These are phyloP conservation scores for Bembecia ichneumoniformis DNA, from an alignment of 2,888 invertebrate genomes.

Conservation along the genomic window DNA sequence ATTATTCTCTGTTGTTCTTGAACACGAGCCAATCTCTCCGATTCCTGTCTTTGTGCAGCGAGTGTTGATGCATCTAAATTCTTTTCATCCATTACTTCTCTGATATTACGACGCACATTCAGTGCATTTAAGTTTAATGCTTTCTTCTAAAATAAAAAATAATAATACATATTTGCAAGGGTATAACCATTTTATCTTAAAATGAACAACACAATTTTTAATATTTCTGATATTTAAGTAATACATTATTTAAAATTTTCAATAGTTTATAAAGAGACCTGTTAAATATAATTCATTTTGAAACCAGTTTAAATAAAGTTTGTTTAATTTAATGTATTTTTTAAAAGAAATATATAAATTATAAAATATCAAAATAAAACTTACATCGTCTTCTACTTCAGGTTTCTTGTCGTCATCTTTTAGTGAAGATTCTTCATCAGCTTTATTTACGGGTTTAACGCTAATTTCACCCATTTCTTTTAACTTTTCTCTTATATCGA, in stretches of 20 bases:
- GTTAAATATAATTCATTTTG: too few relatives aligned
- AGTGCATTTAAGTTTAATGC: slow-evolving; percentile 48
- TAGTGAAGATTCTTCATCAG: slow-evolving; percentile 26
- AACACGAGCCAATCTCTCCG: slow-evolving; percentile 86
- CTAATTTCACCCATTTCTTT: slow-evolving; percentile 75
- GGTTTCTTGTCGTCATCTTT: slow-evolving; percentile 39
- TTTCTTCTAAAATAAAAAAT: slow-evolving; percentile 49
- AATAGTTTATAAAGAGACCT: too few relatives aligned
- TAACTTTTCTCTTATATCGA: slow-evolving; percentile 74
- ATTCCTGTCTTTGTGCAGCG: slow-evolving; percentile 93
- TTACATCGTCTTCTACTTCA: slow-evolving; percentile 60
- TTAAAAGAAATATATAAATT: too few relatives aligned
- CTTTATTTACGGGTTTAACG: slow-evolving; percentile 50
- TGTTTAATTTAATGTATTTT: too few relatives aligned
- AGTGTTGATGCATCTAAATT: slow-evolving; percentile 93
- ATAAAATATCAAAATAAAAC: slow-evolving; percentile 4
- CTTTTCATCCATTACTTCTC: slow-evolving; percentile 94
- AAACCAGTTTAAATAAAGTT: too few relatives aligned
- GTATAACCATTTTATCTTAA: not conserved
- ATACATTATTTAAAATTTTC: not conserved
- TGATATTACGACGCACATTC: slow-evolving; percentile 87
- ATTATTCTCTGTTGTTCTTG: slow-evolving; percentile 89
- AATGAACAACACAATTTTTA: not conserved
- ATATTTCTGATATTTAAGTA: not conserved
- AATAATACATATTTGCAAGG: not conserved